Evolutionary conservation across 2,797 vertebrate genomes (phyloP).

Genomic region (Pangasius macronema): DNA sequence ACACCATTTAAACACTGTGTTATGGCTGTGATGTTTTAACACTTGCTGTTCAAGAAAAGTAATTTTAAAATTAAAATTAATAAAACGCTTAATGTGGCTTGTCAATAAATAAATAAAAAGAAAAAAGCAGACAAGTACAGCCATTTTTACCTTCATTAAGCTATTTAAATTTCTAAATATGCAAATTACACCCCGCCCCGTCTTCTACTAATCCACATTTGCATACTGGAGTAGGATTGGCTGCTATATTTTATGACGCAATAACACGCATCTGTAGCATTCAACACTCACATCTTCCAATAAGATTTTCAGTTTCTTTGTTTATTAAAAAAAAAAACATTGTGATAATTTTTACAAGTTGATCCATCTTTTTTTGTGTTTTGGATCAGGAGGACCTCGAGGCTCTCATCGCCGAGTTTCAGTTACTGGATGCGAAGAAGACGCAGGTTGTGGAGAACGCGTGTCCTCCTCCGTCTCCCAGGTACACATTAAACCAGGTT

Average conservation of each 20-base stretch:
- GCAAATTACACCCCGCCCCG: not conserved
- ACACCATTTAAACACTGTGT: not conserved
- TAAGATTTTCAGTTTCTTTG: not conserved
- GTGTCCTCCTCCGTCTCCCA: conserved; percentile 84
- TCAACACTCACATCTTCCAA: not conserved
- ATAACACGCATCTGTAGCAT: not conserved
- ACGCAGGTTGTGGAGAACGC: conserved; percentile 83
- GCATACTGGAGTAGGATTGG: not conserved
- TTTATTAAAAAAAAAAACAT: not conserved
- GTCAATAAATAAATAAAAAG: too few relatives aligned
- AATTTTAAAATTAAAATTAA: too few relatives aligned
- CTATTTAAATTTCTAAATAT: not conserved
- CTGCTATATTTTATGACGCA: not conserved
- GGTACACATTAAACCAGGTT: conserved; percentile 67
- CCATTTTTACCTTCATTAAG: not conserved
- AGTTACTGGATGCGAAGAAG: conserved; percentile 87
- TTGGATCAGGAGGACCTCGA: conserved; percentile 88
- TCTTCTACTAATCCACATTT: not conserved
- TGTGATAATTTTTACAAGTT: too few relatives aligned
- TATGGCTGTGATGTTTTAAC: not conserved
- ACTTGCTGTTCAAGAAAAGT: not conserved
- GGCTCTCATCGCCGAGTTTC: conserved; percentile 92
- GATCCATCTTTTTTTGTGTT: not conserved
- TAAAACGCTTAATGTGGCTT: too few relatives aligned
- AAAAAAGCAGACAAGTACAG: not conserved